phyloP scores from a whole-genome alignment of 2,888 invertebrate genomes.

The Leptinotarsa tumamoca region DNA sequence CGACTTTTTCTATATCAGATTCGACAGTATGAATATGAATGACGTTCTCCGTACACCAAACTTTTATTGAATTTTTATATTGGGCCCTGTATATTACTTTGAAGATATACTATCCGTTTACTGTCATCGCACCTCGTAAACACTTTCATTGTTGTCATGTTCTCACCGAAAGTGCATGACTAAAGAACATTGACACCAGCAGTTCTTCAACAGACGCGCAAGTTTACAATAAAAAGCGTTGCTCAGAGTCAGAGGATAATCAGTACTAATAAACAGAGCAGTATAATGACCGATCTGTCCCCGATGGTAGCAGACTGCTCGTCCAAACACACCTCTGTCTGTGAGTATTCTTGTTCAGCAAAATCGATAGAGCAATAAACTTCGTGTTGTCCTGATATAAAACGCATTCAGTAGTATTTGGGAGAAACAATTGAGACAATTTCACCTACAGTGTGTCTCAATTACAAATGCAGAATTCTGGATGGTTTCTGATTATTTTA shows the following conservation, averaged over 20 bases:
- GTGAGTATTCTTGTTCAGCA: constrained; percentile 8
- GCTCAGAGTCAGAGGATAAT: constrained; percentile 2
- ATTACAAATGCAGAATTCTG: too few relatives aligned
- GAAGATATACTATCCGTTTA: background rate
- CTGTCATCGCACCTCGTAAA: background rate
- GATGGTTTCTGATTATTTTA: too few relatives aligned
- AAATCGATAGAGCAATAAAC: constrained; percentile 13
- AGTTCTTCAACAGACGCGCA: constrained; percentile 2
- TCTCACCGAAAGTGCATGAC: constrained; percentile 1
- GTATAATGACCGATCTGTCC: constrained; percentile 14
- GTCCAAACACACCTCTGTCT: background rate
- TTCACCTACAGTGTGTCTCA: background rate
- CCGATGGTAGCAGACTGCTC: constrained; percentile 4
- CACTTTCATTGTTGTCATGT: background rate
- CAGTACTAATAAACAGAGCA: constrained; percentile 7
- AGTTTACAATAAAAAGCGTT: constrained; percentile 5
- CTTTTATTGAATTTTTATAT: background rate
- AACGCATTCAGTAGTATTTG: background rate
- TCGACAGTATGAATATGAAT: too few relatives aligned
- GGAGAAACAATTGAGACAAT: background rate
- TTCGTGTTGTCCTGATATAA: background rate
- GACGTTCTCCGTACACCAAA: background rate
- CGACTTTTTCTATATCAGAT: too few relatives aligned
- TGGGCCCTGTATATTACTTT: background rate
- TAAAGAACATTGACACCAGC: background rate